A percentile compares a stretch with the other conserved stretches of the same genome.
Evolutionary conservation across 2,888 invertebrate species (phyloP).

Genomic region (Pycnomerus fuliginosus): DNA sequence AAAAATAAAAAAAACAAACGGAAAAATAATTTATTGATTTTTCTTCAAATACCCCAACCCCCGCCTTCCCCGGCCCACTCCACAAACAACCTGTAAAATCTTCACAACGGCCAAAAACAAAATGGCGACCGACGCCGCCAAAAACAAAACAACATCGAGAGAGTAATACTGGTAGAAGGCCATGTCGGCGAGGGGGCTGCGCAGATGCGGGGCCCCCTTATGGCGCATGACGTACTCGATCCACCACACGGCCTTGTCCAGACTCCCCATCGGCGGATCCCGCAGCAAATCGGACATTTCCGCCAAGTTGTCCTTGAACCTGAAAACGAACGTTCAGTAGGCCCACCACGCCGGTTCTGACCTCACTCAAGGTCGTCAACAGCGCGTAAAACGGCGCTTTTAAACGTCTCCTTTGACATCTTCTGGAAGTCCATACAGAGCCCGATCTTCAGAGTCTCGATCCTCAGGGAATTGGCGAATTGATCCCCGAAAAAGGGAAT

Average conservation of each 20-base stretch:
- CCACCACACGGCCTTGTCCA: conserved; percentile 39
- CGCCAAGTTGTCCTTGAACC: conserved; percentile 29
- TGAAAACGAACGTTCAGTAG: too few species aligned
- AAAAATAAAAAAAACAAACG: too few species aligned
- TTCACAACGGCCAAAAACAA: conserved; percentile 5
- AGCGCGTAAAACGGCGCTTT: too few species aligned
- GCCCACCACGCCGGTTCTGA: too few species aligned
- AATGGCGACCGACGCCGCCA: conserved; percentile 3
- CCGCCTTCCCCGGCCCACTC: too few species aligned
- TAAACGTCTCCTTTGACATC: too few species aligned
- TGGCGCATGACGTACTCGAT: conserved; percentile 40
- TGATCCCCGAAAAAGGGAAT: conserved; percentile 41
- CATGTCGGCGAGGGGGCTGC: conserved; percentile 28
- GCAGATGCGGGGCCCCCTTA: conserved; percentile 36
- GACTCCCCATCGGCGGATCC: conserved; percentile 32
- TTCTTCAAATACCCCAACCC: too few species aligned
- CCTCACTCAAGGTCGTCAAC: too few species aligned
- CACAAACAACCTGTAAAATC: too few species aligned
- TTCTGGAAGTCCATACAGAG: conserved; percentile 29
- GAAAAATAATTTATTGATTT: too few species aligned
- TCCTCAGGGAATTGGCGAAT: conserved; percentile 31
- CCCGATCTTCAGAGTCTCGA: conserved; percentile 29
- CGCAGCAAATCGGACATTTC: conserved; percentile 27
- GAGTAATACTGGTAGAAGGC: conserved; percentile 36
- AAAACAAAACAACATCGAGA: conserved; percentile 31